Conservation (phyloP, 2,888 invertebrate species). For the Conistra vaccinii region DNA sequence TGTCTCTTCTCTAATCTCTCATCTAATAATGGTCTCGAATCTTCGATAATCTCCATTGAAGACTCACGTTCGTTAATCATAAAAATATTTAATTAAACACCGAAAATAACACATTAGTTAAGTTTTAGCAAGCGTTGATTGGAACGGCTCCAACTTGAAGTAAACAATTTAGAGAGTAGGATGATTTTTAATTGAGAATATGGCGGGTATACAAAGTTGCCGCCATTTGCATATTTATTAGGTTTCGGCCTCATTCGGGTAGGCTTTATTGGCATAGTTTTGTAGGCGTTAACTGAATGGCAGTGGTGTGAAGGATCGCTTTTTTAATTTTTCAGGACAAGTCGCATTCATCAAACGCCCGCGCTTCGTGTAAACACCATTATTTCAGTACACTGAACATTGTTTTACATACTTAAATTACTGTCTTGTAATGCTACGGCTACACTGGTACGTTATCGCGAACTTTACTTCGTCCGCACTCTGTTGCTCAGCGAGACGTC, state of each 20-base stretch:
- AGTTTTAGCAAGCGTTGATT: constrained; percentile 30
- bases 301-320: background rate
- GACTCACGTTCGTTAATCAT: too few relatives aligned
- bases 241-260: constrained; percentile 20
- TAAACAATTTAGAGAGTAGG: constrained; percentile 38
- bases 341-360: constrained; percentile 5
- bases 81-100: constrained; percentile 1
- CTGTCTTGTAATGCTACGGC: too few relatives aligned
- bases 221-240: constrained; percentile 61
- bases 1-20: background rate
- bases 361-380: background rate
- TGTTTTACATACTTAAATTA: background rate
- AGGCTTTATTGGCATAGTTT: constrained; percentile 7
- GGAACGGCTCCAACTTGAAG: constrained; percentile 26
- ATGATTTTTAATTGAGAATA: constrained; percentile 59
- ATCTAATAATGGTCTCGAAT: background rate
- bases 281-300: background rate
- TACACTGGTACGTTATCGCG: too few relatives aligned
- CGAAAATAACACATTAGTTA: constrained; percentile 11
- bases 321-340: background rate
- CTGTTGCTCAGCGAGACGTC: too few relatives aligned
- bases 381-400: background rate
- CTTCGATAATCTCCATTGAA: background rate
- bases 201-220: constrained; percentile 41
- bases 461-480: too few relatives aligned